phyloP scores from a whole-genome alignment of 1,140 invertebrate genomes.

The Drosophila bipectinata region DNA sequence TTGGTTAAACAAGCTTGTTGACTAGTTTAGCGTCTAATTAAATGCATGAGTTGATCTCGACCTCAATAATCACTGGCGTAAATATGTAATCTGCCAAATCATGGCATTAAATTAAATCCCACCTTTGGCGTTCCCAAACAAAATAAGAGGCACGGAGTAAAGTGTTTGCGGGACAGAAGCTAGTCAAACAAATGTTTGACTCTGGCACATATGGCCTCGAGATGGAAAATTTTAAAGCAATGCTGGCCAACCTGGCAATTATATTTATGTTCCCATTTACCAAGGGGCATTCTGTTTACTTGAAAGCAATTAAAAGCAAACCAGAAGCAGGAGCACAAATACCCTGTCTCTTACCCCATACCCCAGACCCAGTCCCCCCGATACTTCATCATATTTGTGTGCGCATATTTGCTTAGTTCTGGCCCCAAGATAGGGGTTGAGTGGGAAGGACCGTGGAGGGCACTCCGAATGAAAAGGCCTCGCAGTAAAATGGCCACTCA shows the following conservation, averaged over 20 bases:
- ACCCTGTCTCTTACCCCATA: not conserved
- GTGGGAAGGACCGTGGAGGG: constrained; percentile 4
- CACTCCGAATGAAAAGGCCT: constrained; percentile 60
- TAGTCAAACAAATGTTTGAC: constrained; percentile 26
- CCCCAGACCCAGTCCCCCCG: constrained; percentile 3
- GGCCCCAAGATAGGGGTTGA: constrained; percentile 40
- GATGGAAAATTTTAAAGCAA: constrained; percentile 50
- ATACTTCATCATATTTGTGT: constrained; percentile 77
- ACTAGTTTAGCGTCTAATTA: constrained; percentile 10
- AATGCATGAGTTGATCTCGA: constrained; percentile 8
- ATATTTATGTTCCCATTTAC: constrained; percentile 67
- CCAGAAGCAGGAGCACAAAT: constrained; percentile 45
- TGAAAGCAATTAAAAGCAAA: constrained; percentile 78
- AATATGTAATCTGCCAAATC: constrained; percentile 64
- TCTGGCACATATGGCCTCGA: constrained; percentile 32
- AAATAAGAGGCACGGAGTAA: constrained; percentile 1
- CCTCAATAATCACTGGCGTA: constrained; percentile 37
- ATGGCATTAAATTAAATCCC: constrained; percentile 60
- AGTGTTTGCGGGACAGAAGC: not conserved
- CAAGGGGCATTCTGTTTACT: constrained; percentile 74
- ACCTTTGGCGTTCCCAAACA: constrained; percentile 33
- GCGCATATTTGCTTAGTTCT: constrained; percentile 73
- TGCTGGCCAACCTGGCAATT: constrained; percentile 60
- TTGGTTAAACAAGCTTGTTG: not conserved
- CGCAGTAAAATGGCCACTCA: constrained; percentile 78